Percentiles rank a stretch among this genome's conserved stretches.
Evolutionary conservation across 2,888 invertebrate species (phyloP).

Genomic region (Drosophila longiperda): DNA sequence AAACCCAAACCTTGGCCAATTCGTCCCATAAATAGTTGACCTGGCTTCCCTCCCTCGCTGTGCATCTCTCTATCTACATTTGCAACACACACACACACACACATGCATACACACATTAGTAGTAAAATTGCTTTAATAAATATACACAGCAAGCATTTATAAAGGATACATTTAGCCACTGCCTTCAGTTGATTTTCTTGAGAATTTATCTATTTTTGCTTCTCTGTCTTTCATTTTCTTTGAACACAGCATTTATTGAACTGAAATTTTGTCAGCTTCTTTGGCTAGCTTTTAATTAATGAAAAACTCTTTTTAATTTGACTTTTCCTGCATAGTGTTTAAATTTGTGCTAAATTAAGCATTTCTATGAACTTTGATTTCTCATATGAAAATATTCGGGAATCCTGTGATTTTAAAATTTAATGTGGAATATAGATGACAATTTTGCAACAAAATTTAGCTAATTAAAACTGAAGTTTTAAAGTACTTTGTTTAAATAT

Average conservation of each 20-base stretch:
- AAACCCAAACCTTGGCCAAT: conserved; percentile 65
- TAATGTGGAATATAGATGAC: not conserved
- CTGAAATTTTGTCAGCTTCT: conserved; percentile 22
- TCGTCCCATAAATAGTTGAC: conserved; percentile 60
- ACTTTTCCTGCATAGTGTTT: conserved; percentile 24
- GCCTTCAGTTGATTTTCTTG: conserved; percentile 13
- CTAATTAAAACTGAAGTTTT: not conserved
- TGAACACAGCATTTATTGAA: not conserved
- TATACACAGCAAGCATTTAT: conserved; percentile 52
- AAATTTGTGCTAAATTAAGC: not conserved
- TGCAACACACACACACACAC: conserved; percentile 5
- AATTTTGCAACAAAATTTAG: not conserved
- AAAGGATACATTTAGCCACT: conserved; percentile 32
- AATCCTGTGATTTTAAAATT: not conserved
- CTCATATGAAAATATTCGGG: not conserved
- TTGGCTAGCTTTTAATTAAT: conserved; percentile 28
- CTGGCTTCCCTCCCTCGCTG: conserved; percentile 22
- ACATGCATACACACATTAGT: conserved; percentile 8
- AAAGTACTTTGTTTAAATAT: not conserved
- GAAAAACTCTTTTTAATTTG: conserved; percentile 43
- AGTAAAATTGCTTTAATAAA: conserved; percentile 57
- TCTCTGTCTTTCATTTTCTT: conserved; percentile 3
- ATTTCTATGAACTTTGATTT: conserved; percentile 16
- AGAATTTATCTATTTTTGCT: conserved; percentile 34
- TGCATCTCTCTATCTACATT: conserved; percentile 38